These are phyloP conservation scores for Drosophila siamana DNA, from an alignment of 2,888 invertebrate species.

Conservation along the genomic window DNA sequence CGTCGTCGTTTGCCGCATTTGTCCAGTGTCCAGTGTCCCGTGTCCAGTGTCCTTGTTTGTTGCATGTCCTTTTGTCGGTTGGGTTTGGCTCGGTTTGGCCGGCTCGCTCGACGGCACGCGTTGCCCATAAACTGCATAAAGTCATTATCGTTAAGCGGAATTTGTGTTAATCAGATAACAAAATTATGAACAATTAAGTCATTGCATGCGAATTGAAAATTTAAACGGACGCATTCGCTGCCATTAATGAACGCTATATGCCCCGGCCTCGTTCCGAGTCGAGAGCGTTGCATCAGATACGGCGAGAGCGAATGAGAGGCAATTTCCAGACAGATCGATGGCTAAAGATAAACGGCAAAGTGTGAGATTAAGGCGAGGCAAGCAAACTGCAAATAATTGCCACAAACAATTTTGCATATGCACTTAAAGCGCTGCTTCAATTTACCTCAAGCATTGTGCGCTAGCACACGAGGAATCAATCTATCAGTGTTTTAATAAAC, in stretches of 20 bases:
- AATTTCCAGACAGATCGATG: constrained; percentile 28
- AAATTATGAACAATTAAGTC: constrained; percentile 81
- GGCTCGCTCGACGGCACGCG: constrained; percentile 52
- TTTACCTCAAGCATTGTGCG: neutral
- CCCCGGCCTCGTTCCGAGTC: neutral
- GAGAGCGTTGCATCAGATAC: neutral
- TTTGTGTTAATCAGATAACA: constrained; percentile 81
- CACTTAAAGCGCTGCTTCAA: constrained; percentile 1
- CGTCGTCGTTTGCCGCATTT: constrained; percentile 20
- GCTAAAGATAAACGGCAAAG: neutral
- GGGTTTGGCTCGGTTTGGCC: neutral
- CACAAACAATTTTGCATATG: constrained; percentile 45
- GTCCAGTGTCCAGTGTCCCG: no score
- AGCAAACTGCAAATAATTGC: constrained; percentile 55
- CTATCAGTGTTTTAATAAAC: neutral
- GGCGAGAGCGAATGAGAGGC: neutral
- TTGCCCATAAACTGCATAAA: constrained; percentile 77
- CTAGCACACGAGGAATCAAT: neutral
- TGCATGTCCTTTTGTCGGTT: constrained; percentile 28
- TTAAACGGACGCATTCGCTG: constrained; percentile 49
- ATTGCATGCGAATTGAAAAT: constrained; percentile 82
- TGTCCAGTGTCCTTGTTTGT: constrained; percentile 21
- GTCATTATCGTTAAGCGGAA: constrained; percentile 81
- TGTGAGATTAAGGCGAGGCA: neutral
- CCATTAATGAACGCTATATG: constrained; percentile 56